Percentiles rank a stretch among this genome's conserved stretches.
Conservation (phyloP, 1,140 invertebrate species). For the Anthonomus grandis region DNA sequence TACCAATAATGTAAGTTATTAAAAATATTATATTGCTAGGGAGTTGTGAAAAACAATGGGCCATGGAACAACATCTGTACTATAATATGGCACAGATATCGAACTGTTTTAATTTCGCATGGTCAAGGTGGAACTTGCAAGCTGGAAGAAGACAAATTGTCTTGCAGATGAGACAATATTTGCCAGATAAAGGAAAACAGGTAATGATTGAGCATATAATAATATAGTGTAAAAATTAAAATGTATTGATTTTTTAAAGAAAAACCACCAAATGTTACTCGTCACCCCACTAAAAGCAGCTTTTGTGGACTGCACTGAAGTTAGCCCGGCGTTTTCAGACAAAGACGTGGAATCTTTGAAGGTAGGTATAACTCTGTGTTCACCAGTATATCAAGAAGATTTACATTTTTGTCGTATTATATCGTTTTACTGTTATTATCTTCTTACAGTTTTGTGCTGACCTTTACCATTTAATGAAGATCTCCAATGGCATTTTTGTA, state of each 20-base stretch:
- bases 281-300: slow-evolving; percentile 61
- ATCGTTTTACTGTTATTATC: neutral
- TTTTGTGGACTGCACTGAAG: slow-evolving; percentile 67
- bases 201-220: slow-evolving; percentile 33
- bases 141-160: slow-evolving; percentile 66
- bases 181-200: slow-evolving; percentile 58
- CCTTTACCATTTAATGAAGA: slow-evolving; percentile 58
- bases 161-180: slow-evolving; percentile 66
- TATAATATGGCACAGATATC: slow-evolving; percentile 77
- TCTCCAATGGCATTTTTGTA: slow-evolving; percentile 34
- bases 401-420: neutral
- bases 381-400: neutral
- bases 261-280: slow-evolving; percentile 57
- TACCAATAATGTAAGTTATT: too few relatives aligned
- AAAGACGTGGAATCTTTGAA: slow-evolving; percentile 56
- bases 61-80: slow-evolving; percentile 76
- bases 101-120: slow-evolving; percentile 76
- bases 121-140: slow-evolving; percentile 82
- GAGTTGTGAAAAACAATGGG: slow-evolving; percentile 67
- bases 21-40: slow-evolving; percentile 35
- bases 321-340: slow-evolving; percentile 61
- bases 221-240: neutral
- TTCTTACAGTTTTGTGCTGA: slow-evolving; percentile 51
- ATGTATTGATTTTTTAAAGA: slow-evolving; percentile 38
- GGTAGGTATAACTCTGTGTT: slow-evolving; percentile 34